These are phyloP conservation scores for Syngnathus floridae DNA, from an alignment of 2,113 vertebrate genomes.

Conservation along the genomic window DNA sequence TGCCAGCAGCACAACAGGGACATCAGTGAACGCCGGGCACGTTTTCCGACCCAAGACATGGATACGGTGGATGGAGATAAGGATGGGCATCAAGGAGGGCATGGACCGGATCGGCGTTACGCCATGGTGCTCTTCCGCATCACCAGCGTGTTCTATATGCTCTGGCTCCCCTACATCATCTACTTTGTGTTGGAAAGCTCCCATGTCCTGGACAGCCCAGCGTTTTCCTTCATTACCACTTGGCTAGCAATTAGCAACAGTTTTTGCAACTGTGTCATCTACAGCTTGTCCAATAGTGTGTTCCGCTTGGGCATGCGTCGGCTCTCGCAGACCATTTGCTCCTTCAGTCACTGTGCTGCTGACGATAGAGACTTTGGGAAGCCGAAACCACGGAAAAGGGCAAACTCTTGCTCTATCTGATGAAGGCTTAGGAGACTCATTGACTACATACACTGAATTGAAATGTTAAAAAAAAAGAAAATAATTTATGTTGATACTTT, in stretches of 20 bases:
- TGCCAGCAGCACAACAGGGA: conserved; percentile 98
- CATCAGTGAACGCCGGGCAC: conserved; percentile 88
- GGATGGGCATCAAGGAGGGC: conserved; percentile 67
- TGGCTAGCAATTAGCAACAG: conserved; percentile 99
- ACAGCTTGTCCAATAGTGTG: conserved; percentile 96
- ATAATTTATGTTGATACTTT: no score
- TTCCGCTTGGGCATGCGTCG: conserved; percentile 92
- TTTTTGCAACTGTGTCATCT: conserved; percentile 99
- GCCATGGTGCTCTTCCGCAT: conserved; percentile 97
- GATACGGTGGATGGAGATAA: conserved; percentile 78
- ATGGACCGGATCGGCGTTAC: conserved; percentile 87
- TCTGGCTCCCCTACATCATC: conserved; percentile 97
- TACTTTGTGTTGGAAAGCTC: conserved; percentile 97
- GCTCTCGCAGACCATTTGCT: conserved; percentile 90
- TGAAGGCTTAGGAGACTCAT: conserved; percentile 9
- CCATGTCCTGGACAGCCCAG: conserved; percentile 84
- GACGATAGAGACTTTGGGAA: conserved; percentile 80
- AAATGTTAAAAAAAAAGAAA: conserved; percentile 5
- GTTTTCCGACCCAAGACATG: conserved; percentile 90
- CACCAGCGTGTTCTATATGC: conserved; percentile 96
- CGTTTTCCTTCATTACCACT: conserved; percentile 92
- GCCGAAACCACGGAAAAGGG: conserved; percentile 86
- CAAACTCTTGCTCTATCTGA: conserved; percentile 95
- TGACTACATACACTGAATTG: conserved; percentile 3
- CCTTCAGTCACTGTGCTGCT: conserved; percentile 74